These are phyloP conservation scores for Solenodon paradoxus DNA, from an alignment of 2,113 vertebrate genomes.

Conservation along the genomic window DNA sequence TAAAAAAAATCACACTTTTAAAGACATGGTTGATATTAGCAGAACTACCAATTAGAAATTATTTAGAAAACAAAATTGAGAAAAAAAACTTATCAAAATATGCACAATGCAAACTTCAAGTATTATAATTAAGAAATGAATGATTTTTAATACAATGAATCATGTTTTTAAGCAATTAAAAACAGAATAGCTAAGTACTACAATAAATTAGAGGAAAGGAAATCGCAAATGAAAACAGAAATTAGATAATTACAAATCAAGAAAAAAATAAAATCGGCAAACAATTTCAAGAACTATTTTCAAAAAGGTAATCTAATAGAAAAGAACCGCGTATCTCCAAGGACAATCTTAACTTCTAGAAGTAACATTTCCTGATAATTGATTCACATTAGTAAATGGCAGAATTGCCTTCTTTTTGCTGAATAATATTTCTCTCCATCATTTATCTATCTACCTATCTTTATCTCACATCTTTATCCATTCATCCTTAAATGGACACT, in stretches of 20 bases:
- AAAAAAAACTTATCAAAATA: constrained; percentile 32
- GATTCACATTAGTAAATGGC: not conserved
- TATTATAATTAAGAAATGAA: constrained; percentile 3
- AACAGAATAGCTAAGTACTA: not conserved
- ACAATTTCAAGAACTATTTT: not conserved
- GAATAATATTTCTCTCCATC: too few species aligned
- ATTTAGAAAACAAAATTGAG: not conserved
- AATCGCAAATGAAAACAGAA: not conserved
- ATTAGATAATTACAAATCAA: not conserved
- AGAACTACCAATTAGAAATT: not conserved
- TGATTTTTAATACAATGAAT: not conserved
- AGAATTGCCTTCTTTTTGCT: not conserved
- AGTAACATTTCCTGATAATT: not conserved
- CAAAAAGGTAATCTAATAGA: not conserved
- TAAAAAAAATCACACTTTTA: constrained; percentile 41
- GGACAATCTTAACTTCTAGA: not conserved
- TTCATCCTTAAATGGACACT: not conserved
- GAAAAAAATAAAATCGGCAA: not conserved
- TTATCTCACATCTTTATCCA: not conserved
- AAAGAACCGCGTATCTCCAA: not conserved
- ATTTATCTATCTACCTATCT: too few species aligned
- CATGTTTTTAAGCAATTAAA: constrained; percentile 3
- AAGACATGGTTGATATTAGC: not conserved
- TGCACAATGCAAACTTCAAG: not conserved
- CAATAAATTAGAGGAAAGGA: not conserved